Evolutionary conservation across 2,113 vertebrate species (phyloP), one percentile per base, ranked within the genome.

Genomic region (Grus americana): DNA sequence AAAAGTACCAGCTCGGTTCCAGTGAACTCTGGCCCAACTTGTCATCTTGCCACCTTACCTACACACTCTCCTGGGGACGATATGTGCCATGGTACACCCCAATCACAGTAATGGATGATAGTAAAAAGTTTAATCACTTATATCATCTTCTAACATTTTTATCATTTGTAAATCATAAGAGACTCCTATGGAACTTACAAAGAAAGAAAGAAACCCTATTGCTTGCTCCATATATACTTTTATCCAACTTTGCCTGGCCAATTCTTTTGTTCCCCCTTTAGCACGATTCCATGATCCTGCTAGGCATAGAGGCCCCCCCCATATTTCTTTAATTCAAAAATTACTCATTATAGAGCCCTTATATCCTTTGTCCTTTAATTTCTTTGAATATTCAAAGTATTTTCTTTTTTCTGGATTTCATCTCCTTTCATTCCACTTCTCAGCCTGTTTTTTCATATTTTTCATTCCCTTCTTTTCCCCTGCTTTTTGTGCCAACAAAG

Each of bases 61-160:
- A 21, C 3, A 4, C 44, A 57, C 32, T 5, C 9, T 49, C 23
- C 40, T 44, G 38, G 15, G 22, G 17, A 92, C 67, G 17, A 61
- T 2, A 57, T 0, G 5, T 1, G 4, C 14, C 12, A 11, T 20
- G 3, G 26, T 49, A 74, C 6, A 29, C 12, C 16, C 15, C 24
- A 40, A 12, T 16, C n/a, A 76, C 14, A 73, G 36, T 21, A 47
- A 82, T 20, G 32, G 70, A 79, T 92, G 12, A 46, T 3, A 71
- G 15, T 17, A 79, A 78, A 21, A 79, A 65, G 6, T 63, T 89
- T 29, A 34, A 52, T 26, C 23, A 66, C 27, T 32, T 15, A 20
- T 17, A 46, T 4, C 4, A 46, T 46, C 66, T 82, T 52, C 57
- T 61, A 73, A 50, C 3, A 29, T 38, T 82, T 75, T 83, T 46